phyloP scores from a whole-genome alignment of 2,888 invertebrate species.

The Lottia gigantea region DNA sequence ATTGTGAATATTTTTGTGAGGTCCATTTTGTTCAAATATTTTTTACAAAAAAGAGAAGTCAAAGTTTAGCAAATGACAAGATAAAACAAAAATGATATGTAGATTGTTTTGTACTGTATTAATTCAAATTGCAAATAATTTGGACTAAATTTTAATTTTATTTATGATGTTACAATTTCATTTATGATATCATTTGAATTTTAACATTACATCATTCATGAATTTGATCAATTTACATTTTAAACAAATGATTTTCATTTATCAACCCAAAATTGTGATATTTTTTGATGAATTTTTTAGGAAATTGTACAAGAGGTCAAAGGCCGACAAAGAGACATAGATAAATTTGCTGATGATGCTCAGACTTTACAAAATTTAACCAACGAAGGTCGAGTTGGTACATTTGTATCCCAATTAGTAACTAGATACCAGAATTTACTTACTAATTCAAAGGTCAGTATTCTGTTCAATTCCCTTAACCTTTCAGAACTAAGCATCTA shows the following conservation, averaged over 20 bases:
- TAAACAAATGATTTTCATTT: neutral
- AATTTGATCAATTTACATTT: too few relatives aligned
- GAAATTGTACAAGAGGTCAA: conserved; percentile 78
- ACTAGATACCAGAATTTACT: conserved; percentile 73
- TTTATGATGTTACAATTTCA: too few relatives aligned
- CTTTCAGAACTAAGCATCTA: neutral
- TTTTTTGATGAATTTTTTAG: conserved; percentile 34
- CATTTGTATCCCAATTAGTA: conserved; percentile 88
- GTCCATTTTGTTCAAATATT: too few relatives aligned
- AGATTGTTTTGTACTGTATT: too few relatives aligned
- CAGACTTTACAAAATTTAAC: conserved; percentile 86
- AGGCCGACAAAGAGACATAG: conserved; percentile 85
- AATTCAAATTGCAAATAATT: too few relatives aligned
- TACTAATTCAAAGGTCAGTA: conserved; percentile 57
- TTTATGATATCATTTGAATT: too few relatives aligned
- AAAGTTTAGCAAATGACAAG: too few relatives aligned
- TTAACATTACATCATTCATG: too few relatives aligned
- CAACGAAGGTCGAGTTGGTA: conserved; percentile 86
- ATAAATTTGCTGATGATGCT: conserved; percentile 89
- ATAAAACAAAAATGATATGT: too few relatives aligned
- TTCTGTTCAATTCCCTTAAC: neutral
- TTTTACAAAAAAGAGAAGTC: too few relatives aligned
- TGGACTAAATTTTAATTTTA: too few relatives aligned
- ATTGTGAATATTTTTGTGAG: too few relatives aligned
- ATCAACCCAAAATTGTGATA: neutral